Evolutionary conservation across 2,797 vertebrate genomes (phyloP).

Genomic region (Morelia viridis): DNA sequence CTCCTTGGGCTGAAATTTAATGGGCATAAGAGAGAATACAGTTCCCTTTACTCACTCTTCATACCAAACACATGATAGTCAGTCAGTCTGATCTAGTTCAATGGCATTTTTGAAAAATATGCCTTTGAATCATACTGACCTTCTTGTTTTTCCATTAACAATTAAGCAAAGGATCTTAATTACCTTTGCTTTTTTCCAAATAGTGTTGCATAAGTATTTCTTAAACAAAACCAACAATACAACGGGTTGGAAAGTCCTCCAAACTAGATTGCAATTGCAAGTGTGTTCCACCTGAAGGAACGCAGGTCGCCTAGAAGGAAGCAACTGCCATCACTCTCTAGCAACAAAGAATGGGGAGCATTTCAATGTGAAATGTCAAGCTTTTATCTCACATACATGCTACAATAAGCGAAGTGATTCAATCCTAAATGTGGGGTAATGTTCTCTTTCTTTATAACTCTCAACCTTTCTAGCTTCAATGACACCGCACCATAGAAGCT

Average conservation of each 20-base stretch:
- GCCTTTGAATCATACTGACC: background rate
- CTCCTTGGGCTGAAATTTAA: slow-evolving; percentile 19
- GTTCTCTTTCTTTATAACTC: background rate
- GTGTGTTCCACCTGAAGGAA: background rate
- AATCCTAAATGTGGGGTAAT: background rate
- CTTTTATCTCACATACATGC: background rate
- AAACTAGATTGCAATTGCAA: background rate
- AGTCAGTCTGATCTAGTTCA: background rate
- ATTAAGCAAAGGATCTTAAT: background rate
- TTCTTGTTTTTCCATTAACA: background rate
- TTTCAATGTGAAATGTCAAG: background rate
- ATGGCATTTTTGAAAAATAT: background rate
- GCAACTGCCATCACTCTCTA: background rate
- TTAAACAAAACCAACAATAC: background rate
- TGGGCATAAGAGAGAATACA: background rate
- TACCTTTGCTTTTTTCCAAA: background rate
- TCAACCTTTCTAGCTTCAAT: background rate
- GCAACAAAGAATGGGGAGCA: background rate
- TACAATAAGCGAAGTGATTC: background rate
- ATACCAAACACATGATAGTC: background rate
- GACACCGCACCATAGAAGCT: background rate
- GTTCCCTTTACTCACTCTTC: background rate
- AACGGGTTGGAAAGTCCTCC: background rate
- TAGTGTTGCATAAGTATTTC: background rate
- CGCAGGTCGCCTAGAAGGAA: background rate